Conservation (phyloP, 2,888 invertebrate species). For the Eulithis testata region DNA sequence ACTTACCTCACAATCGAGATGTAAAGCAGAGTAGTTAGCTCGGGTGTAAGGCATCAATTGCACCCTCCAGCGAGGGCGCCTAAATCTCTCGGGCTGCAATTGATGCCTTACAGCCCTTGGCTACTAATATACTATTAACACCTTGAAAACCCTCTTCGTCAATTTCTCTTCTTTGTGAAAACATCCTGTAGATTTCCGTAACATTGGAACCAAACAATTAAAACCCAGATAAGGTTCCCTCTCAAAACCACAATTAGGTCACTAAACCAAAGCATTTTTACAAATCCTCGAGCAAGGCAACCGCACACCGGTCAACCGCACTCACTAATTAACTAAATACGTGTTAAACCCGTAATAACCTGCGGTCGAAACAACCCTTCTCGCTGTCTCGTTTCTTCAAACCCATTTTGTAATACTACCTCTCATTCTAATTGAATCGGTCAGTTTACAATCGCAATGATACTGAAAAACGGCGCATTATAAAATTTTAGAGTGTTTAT, state of each 20-base stretch:
- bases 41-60: too few relatives aligned
- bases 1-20: too few relatives aligned
- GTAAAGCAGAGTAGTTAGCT: too few relatives aligned
- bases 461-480: slow-evolving; percentile 14
- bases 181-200: too few relatives aligned
- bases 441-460: slow-evolving; percentile 16
- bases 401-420: slow-evolving; percentile 31
- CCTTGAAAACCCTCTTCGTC: too few relatives aligned
- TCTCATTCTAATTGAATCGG: slow-evolving; percentile 52
- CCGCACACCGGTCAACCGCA: slow-evolving; percentile 79
- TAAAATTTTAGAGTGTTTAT: slow-evolving; percentile 25
- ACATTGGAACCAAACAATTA: slow-evolving; percentile 19
- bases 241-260: slow-evolving; percentile 67
- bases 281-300: slow-evolving; percentile 66
- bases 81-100: too few relatives aligned
- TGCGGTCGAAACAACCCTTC: slow-evolving; percentile 76
- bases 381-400: slow-evolving; percentile 61
- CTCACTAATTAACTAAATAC: slow-evolving; percentile 82
- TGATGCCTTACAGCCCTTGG: too few relatives aligned
- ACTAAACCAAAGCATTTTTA: slow-evolving; percentile 76
- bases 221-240: slow-evolving; percentile 41
- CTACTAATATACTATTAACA: too few relatives aligned
- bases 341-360: slow-evolving; percentile 82
- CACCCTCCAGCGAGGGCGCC: too few relatives aligned
- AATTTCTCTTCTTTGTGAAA: too few relatives aligned